These are phyloP conservation scores for Dolichoris vasculosae DNA, from an alignment of 1,140 invertebrate species.

Conservation along the genomic window DNA sequence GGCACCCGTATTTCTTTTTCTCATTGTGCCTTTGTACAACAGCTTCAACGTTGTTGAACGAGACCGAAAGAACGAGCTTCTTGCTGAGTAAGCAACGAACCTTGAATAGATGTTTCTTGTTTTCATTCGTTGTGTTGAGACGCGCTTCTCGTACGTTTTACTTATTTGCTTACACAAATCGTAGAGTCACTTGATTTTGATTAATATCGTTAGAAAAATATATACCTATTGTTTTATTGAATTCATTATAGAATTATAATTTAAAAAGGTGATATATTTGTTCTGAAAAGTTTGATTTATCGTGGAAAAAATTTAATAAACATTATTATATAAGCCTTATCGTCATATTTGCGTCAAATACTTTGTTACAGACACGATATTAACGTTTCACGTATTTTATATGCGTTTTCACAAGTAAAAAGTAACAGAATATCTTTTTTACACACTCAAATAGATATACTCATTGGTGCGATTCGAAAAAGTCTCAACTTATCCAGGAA, in stretches of 20 bases:
- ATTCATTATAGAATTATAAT: background rate
- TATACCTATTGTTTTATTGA: background rate
- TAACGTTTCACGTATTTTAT: background rate
- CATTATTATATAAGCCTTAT: too few species aligned
- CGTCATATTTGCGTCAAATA: too few species aligned
- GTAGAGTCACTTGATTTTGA: background rate
- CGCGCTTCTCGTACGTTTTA: background rate
- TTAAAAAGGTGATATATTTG: background rate
- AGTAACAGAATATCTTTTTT: background rate
- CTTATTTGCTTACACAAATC: background rate
- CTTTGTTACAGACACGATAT: too few species aligned
- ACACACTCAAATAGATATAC: background rate
- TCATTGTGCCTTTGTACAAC: background rate
- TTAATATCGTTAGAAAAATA: background rate
- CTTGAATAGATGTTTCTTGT: conserved; percentile 37
- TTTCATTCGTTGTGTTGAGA: conserved; percentile 25
- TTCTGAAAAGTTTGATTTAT: too few species aligned
- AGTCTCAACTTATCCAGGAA: background rate
- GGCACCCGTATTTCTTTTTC: background rate
- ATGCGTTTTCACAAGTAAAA: background rate
- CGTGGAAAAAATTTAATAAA: too few species aligned
- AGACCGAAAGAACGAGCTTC: conserved; percentile 30
- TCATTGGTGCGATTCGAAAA: background rate
- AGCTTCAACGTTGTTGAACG: conserved; percentile 9
- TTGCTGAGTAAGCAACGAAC: conserved; percentile 46